Conservation (phyloP, 2,797 vertebrate species). For the Parauchenoglanis ngamensis region DNA sequence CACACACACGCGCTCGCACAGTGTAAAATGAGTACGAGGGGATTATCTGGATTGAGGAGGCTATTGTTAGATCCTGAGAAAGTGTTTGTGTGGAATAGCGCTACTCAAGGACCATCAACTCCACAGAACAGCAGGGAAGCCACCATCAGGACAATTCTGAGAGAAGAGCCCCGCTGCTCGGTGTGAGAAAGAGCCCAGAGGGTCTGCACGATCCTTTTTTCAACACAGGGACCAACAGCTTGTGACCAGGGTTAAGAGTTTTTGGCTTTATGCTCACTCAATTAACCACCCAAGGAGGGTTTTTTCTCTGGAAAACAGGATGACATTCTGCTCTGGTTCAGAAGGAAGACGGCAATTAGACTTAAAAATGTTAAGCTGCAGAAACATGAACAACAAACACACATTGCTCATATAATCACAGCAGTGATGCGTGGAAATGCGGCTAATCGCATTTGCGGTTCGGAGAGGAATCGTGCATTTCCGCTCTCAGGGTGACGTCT, state of each 20-base stretch:
- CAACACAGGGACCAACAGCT: neutral
- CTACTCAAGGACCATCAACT: slow-evolving; percentile 48
- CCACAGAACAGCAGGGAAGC: slow-evolving; percentile 64
- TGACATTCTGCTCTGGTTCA: slow-evolving; percentile 1
- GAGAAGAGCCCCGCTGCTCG: slow-evolving; percentile 33
- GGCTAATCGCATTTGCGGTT: slow-evolving; percentile 25
- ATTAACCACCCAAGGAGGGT: slow-evolving; percentile 20
- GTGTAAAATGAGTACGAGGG: slow-evolving; percentile 56
- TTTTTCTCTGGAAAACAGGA: slow-evolving; percentile 35
- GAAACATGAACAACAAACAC: slow-evolving; percentile 44
- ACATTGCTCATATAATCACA: slow-evolving; percentile 45
- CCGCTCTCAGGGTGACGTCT: neutral
- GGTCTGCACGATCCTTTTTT: neutral
- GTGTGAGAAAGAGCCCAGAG: slow-evolving; percentile 32
- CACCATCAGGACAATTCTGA: slow-evolving; percentile 25
- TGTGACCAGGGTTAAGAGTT: slow-evolving; percentile 3
- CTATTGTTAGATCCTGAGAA: slow-evolving; percentile 77
- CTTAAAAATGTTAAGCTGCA: slow-evolving; percentile 57
- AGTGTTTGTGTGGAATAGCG: slow-evolving; percentile 67
- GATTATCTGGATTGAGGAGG: slow-evolving; percentile 67
- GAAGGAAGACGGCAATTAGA: neutral
- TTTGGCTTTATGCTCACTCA: slow-evolving; percentile 28
- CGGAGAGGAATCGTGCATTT: neutral
- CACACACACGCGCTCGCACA: slow-evolving; percentile 53
- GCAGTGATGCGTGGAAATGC: slow-evolving; percentile 36